These are phyloP conservation scores for Acanthis flammea DNA, from an alignment of 2,797 vertebrate genomes.

Conservation along the genomic window DNA sequence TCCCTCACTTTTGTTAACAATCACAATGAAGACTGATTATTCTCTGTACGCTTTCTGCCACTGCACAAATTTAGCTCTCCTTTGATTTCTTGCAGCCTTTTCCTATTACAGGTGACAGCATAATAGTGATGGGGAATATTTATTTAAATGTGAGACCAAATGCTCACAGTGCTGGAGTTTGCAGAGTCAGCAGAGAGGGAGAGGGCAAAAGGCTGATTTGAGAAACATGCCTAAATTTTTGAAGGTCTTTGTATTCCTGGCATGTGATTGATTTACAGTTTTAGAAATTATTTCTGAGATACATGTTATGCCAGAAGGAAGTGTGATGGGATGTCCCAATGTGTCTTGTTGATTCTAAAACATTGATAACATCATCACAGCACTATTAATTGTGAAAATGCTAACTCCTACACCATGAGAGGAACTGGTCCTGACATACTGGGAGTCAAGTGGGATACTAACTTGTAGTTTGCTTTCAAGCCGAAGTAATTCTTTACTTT, in stretches of 20 bases:
- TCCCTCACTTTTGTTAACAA: conserved; percentile 51
- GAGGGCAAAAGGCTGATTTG: conserved; percentile 36
- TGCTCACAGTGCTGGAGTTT: not conserved
- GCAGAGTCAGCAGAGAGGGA: conserved; percentile 18
- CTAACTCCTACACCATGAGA: not conserved
- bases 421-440: not conserved
- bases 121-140: conserved; percentile 68
- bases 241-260: conserved; percentile 50
- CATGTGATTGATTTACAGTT: conserved; percentile 28
- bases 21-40: conserved; percentile 58
- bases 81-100: conserved; percentile 70
- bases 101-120: conserved; percentile 68
- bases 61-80: conserved; percentile 39
- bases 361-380: not conserved
- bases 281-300: conserved; percentile 37
- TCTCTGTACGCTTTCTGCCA: conserved; percentile 54
- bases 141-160: conserved; percentile 63
- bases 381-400: not conserved
- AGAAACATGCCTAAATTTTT: conserved; percentile 35
- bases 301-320: conserved; percentile 30
- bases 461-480: not conserved
- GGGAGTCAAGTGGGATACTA: not conserved
- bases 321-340: not conserved
- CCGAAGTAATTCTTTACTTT: not conserved
- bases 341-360: not conserved